phyloP scores from a whole-genome alignment of 1,140 invertebrate genomes.

The Cotesia typhae region DNA sequence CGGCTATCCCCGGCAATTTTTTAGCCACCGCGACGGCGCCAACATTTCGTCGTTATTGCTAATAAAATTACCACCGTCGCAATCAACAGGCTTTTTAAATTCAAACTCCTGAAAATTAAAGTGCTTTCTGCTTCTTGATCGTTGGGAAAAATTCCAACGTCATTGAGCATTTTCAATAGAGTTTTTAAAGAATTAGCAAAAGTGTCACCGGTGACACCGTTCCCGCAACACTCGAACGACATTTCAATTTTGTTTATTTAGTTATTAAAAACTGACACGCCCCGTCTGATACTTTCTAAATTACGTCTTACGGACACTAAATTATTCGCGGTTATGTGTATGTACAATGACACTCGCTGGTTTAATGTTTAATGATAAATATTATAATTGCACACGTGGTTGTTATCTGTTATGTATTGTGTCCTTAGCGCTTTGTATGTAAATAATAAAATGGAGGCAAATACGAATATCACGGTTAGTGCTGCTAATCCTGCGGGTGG shows the following conservation, averaged over 20 bases:
- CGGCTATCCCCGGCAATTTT: background rate
- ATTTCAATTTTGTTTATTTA: slow-evolving; percentile 34
- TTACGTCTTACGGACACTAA: too few relatives aligned
- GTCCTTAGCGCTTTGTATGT: too few relatives aligned
- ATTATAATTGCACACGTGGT: too few relatives aligned
- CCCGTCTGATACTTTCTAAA: too few relatives aligned
- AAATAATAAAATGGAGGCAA: too few relatives aligned
- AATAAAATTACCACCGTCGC: background rate
- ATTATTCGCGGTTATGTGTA: too few relatives aligned
- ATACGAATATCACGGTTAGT: too few relatives aligned
- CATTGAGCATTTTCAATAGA: slow-evolving; percentile 8
- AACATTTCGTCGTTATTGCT: slow-evolving; percentile 27
- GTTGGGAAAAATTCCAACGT: slow-evolving; percentile 2
- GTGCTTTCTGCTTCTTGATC: too few relatives aligned
- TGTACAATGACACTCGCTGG: too few relatives aligned
- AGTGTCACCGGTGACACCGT: slow-evolving; percentile 46
- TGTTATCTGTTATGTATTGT: too few relatives aligned
- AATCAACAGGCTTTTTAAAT: slow-evolving; percentile 4
- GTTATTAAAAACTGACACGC: background rate
- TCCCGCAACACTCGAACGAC: slow-evolving; percentile 56
- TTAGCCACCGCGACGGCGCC: slow-evolving; percentile 13
- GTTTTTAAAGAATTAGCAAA: slow-evolving; percentile 39
- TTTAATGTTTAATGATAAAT: too few relatives aligned
- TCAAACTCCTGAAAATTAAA: slow-evolving; percentile 24
- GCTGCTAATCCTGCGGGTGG: too few relatives aligned